Percentiles rank a stretch among this genome's conserved stretches.
Evolutionary conservation across 2,113 vertebrate genomes (phyloP).

Genomic region (Psittacara wagleri): DNA sequence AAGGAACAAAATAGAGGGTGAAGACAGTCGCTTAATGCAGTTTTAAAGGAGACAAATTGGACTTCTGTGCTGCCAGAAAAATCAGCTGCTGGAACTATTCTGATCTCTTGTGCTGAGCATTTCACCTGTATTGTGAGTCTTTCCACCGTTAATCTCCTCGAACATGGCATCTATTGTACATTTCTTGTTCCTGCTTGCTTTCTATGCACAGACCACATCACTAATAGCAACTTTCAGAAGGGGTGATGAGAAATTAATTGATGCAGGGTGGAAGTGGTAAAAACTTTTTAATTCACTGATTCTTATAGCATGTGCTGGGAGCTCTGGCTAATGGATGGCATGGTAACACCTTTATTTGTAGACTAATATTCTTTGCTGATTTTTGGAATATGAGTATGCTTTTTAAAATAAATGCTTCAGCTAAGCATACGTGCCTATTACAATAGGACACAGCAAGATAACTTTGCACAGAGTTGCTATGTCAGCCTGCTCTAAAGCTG

Average conservation of each 20-base stretch:
- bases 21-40: not conserved
- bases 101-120: not conserved
- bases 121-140: not conserved
- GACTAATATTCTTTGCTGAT: not conserved
- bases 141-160: not conserved
- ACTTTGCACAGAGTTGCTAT: not conserved
- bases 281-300: not conserved
- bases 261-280: not conserved
- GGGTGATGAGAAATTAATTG: not conserved
- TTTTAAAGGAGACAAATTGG: not conserved
- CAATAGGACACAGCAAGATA: not conserved
- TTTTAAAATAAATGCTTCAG: constrained; percentile 7
- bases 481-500: constrained; percentile 5
- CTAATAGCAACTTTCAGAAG: not conserved
- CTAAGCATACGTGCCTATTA: not conserved
- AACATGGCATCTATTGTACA: not conserved
- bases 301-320: not conserved
- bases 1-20: not conserved
- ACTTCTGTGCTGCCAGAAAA: not conserved
- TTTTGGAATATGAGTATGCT: not conserved
- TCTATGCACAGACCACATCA: not conserved
- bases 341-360: not conserved
- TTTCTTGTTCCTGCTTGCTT: not conserved
- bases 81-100: not conserved
- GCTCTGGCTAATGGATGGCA: not conserved